A percentile compares a stretch with the other conserved stretches of the same genome.
phyloP scores from a whole-genome alignment of 2,113 vertebrate species.

The Oophaga pumilio region DNA sequence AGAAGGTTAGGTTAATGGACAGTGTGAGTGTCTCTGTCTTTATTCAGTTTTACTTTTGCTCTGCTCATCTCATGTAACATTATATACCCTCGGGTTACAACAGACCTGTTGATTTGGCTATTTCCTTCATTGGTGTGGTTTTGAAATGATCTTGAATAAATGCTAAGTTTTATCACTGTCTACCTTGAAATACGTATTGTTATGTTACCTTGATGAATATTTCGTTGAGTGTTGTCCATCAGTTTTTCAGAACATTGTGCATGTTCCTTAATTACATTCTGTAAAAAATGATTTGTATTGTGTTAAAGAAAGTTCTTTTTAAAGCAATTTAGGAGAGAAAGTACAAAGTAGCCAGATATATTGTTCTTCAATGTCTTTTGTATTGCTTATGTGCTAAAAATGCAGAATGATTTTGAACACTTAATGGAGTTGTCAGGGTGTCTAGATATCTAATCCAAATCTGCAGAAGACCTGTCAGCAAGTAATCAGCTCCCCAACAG shows the following conservation, averaged over 20 bases:
- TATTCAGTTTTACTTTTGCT: too few relatives aligned
- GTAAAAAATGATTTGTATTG: background rate
- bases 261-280: constrained; percentile 36
- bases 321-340: background rate
- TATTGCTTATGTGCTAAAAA: background rate
- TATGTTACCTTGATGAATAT: constrained; percentile 28
- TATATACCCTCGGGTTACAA: too few relatives aligned
- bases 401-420: background rate
- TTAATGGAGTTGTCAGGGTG: too few relatives aligned
- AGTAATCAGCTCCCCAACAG: too few relatives aligned
- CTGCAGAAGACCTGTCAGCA: too few relatives aligned
- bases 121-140: too few relatives aligned
- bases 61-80: too few relatives aligned
- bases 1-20: too few relatives aligned
- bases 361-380: background rate
- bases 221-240: background rate
- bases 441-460: too few relatives aligned
- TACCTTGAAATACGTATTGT: background rate
- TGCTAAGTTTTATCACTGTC: background rate
- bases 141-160: too few relatives aligned
- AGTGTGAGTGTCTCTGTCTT: too few relatives aligned
- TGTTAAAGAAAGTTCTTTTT: background rate
- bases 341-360: background rate
- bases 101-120: too few relatives aligned
- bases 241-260: background rate